A percentile compares a stretch with the other conserved stretches of the same genome.
Evolutionary conservation across 2,888 invertebrate species (phyloP).

Genomic region (Acleris literana): DNA sequence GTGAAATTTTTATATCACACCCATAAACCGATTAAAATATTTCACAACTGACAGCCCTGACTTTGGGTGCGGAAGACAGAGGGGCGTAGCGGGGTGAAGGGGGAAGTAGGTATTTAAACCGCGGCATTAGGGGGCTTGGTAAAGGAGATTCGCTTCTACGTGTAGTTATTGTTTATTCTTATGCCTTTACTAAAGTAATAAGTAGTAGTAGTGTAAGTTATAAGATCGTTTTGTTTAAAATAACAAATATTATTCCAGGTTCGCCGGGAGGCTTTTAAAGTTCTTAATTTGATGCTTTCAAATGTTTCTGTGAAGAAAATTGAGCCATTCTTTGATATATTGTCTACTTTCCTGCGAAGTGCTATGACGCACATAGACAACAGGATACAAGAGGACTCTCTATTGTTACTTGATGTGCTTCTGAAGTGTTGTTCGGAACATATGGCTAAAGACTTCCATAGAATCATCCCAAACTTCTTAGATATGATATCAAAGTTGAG

Average conservation of each 20-base stretch:
- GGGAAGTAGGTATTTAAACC: too few relatives aligned
- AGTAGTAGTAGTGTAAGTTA: too few relatives aligned
- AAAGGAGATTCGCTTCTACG: too few relatives aligned
- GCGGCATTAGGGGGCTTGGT: too few relatives aligned
- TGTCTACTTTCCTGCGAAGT: slow-evolving; percentile 92
- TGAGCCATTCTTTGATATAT: slow-evolving; percentile 89
- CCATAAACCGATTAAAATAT: too few relatives aligned
- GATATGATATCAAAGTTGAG: slow-evolving; percentile 92
- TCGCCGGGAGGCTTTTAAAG: slow-evolving; percentile 82
- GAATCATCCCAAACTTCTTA: slow-evolving; percentile 90
- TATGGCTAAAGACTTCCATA: slow-evolving; percentile 86
- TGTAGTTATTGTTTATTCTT: too few relatives aligned
- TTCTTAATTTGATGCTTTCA: slow-evolving; percentile 77
- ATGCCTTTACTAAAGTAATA: too few relatives aligned
- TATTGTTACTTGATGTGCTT: slow-evolving; percentile 90
- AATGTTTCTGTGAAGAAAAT: slow-evolving; percentile 76
- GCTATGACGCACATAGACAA: slow-evolving; percentile 95
- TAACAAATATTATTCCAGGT: slow-evolving; percentile 58
- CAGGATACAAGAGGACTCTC: slow-evolving; percentile 91
- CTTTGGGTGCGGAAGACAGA: too few relatives aligned
- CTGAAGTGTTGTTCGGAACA: slow-evolving; percentile 86
- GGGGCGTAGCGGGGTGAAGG: too few relatives aligned
- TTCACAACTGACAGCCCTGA: too few relatives aligned
- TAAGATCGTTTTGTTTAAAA: too few relatives aligned
- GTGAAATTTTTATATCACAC: too few relatives aligned